Conservation (phyloP, 1,140 invertebrate species). For the Mactra quadrangularis region DNA sequence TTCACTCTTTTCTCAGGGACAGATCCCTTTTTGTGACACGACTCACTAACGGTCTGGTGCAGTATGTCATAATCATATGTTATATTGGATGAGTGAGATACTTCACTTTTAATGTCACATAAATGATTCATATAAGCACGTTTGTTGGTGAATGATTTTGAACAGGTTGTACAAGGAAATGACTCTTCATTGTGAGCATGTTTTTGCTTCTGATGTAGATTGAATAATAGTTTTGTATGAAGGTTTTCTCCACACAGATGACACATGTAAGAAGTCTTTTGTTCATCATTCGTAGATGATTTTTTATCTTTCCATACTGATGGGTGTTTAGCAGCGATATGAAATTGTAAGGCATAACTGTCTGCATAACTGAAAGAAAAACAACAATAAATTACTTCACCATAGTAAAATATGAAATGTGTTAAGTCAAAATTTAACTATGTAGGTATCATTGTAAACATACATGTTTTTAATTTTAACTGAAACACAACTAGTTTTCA, state of each 20-base stretch:
- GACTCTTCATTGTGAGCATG: no score
- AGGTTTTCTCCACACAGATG: conserved; percentile 9
- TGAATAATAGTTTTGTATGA: no score
- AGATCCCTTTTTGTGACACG: no score
- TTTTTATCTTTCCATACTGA: not conserved
- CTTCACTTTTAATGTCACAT: not conserved
- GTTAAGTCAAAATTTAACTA: no score
- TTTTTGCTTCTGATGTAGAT: no score
- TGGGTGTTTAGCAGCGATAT: not conserved
- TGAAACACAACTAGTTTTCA: no score
- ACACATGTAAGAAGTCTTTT: not conserved
- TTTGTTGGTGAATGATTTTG: not conserved
- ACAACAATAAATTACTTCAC: conserved; percentile 1
- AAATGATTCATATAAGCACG: not conserved
- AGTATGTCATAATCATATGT: no score
- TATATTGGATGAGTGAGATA: no score
- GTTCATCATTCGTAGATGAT: not conserved
- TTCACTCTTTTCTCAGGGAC: not conserved
- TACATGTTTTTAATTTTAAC: no score
- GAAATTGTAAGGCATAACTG: not conserved
- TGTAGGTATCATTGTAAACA: no score
- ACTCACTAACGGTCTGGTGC: no score
- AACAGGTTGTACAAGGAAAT: conserved; percentile 12
- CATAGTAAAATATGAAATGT: no score
- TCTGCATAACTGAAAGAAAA: conserved; percentile 11